Conservation (phyloP, 2,888 invertebrate species). For the Drosophila suboccidentalis region DNA sequence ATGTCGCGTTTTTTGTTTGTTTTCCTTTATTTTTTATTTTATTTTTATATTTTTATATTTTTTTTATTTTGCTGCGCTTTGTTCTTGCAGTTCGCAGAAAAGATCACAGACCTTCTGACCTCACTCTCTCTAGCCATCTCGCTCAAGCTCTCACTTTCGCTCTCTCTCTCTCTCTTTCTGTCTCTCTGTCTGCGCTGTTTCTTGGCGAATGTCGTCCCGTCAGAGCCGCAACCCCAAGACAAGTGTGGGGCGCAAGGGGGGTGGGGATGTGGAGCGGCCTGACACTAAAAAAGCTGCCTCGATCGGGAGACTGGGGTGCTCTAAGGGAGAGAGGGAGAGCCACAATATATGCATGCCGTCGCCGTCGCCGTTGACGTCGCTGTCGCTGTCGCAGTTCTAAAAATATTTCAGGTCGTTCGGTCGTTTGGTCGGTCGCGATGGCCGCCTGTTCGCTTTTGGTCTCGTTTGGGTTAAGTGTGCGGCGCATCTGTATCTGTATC, state of each 20-base stretch:
- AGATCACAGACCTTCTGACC: conserved; percentile 83
- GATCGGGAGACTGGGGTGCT: conserved; percentile 17
- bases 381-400: conserved; percentile 70
- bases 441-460: conserved; percentile 77
- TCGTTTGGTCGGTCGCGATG: conserved; percentile 68
- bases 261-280: conserved; percentile 12
- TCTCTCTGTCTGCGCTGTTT: not conserved
- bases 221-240: conserved; percentile 44
- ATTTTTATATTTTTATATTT: not conserved
- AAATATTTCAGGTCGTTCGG: conserved; percentile 80
- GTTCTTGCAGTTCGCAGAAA: conserved; percentile 71
- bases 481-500: conserved; percentile 72
- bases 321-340: not conserved
- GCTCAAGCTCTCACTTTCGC: conserved; percentile 7
- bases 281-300: conserved; percentile 50
- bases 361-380: conserved; percentile 29
- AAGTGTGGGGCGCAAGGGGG: not conserved
- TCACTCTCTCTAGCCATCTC: conserved; percentile 40
- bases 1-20: conserved; percentile 50
- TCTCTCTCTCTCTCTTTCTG: not conserved
- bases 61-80: conserved; percentile 58
- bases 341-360: conserved; percentile 73
- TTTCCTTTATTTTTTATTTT: conserved; percentile 36
- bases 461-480: conserved; percentile 81
- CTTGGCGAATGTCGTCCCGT: conserved; percentile 51